Conservation (phyloP, 2,797 vertebrate genomes). For the Scolopax rusticola region DNA sequence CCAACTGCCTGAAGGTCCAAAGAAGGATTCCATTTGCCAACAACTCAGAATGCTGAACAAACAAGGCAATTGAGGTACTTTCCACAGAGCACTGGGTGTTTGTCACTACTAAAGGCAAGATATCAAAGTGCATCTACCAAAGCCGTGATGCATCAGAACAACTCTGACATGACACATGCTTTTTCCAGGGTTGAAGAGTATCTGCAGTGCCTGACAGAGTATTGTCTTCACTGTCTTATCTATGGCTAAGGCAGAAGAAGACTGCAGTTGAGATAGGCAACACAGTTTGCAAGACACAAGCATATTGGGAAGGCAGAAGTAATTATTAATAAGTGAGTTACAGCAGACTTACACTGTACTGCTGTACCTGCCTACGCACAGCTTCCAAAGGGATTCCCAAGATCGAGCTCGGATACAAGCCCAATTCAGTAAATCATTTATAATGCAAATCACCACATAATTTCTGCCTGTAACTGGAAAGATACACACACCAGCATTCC, state of each 20-base stretch:
- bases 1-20: slow-evolving; percentile 17
- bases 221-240: background rate
- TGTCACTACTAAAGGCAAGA: background rate
- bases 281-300: background rate
- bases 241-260: background rate
- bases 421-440: background rate
- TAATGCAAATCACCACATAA: background rate
- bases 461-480: background rate
- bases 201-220: background rate
- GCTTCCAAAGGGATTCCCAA: background rate
- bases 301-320: background rate
- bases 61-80: background rate
- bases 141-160: background rate
- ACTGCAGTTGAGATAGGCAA: background rate
- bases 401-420: background rate
- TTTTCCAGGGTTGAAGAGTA: background rate
- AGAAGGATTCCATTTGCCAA: background rate
- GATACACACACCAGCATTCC: background rate
- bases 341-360: background rate
- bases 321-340: background rate
- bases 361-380: background rate
- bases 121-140: background rate
- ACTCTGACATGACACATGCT: background rate
- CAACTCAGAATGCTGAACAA: background rate
- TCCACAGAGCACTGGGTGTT: background rate